phyloP scores from a whole-genome alignment of 2,113 vertebrate species.

The Nymphicus hollandicus region DNA sequence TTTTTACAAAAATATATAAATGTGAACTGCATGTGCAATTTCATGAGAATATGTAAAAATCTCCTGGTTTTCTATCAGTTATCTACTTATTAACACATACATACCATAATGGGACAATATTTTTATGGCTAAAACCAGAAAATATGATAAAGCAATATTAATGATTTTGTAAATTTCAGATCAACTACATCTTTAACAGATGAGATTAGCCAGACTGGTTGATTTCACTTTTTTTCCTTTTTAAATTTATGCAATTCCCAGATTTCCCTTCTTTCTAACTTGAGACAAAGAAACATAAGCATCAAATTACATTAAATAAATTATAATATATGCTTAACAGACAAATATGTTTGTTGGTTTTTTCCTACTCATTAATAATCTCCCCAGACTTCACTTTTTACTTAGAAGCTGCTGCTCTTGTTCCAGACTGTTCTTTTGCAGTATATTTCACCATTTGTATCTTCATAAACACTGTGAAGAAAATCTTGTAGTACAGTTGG shows the following conservation, averaged over 20 bases:
- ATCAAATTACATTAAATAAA: neutral
- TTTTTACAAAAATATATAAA: neutral
- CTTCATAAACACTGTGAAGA: neutral
- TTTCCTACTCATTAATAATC: neutral
- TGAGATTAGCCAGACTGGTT: neutral
- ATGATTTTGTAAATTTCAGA: neutral
- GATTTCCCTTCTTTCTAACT: neutral
- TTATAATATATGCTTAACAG: neutral
- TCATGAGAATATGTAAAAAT: neutral
- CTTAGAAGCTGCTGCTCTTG: neutral
- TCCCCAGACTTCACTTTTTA: neutral
- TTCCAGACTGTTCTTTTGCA: neutral
- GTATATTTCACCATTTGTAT: neutral
- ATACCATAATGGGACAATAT: neutral
- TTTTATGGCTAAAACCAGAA: neutral
- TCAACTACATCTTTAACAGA: neutral
- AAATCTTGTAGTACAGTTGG: neutral
- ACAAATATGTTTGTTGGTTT: neutral
- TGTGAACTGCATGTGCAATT: neutral
- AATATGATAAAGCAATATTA: neutral
- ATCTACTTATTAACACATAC: neutral
- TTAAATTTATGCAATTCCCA: neutral
- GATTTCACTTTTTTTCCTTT: neutral
- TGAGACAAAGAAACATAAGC: neutral
- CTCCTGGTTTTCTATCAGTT: neutral